Base-by-base conservation (phyloP, 2,797 vertebrate species). In the Ptychobarbus kaznakovi region DNA sequence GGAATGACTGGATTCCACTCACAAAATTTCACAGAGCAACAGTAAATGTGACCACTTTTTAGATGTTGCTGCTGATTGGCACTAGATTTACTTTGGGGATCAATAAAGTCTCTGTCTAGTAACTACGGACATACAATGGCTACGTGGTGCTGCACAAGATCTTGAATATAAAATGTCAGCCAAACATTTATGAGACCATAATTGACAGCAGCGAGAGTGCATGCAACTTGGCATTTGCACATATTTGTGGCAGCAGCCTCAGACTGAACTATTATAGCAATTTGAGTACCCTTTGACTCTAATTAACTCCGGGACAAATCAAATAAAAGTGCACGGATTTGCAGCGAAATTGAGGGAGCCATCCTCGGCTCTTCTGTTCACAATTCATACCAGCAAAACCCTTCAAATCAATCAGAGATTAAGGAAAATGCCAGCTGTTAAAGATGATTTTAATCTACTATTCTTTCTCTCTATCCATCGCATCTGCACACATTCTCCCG, bases 101-200 rank as follows among this genome's bases (percentile, higher is more conserved):
- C 72, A 66, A 83, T 75, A 75, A 65, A 38, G 81, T 49, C 49
- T 80, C 42, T 80, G 10, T 65, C 72, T 20, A 20, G 15, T 83
- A 53, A 53, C 73, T 53, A 38, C 13, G 58, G 38, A n/a, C 70
- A 75, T 63, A n/a, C 69, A 82, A n/a, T 82, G 25, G 12, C 70
- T 63, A 74, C 40, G 61, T 66, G 32, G 32, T 66, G 58, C 74
- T 46, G 46, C 40, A 58, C 38, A 25, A 74, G 75, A 66, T n/a
- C 44, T 53, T 56, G 65, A 83, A 66, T 51, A 68, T 74, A 44
- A 83, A 83, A 83, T 80, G 56, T 87, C 81, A 83, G 68, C n/a
- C 86, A 87, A 82, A 80, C 86, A 83, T 83, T 80, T 83, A 83
- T 79, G 44, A 83, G 53, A 65, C 16, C 49, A 80, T 80, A 83